Base-by-base conservation (phyloP, 2,113 vertebrate species). In the Craseonycteris thonglongyai region DNA sequence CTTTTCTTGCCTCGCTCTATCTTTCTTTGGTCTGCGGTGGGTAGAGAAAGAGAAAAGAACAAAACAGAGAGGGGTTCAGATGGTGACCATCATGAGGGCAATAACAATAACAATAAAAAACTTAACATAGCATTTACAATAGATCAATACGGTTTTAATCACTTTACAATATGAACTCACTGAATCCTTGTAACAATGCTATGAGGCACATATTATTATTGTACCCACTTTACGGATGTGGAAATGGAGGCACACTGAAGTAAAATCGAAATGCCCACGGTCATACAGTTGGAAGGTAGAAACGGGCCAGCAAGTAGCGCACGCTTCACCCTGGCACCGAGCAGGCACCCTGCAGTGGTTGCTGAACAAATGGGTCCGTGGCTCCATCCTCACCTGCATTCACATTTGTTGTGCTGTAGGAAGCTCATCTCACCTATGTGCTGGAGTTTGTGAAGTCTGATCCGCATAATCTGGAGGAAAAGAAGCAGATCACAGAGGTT, bases 321-420 rank as follows among this genome's bases (percentile, higher is more conserved):
- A 0, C 3, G 38, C 56, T 61, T 4, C 22, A 58, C 58, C 58
- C 63, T 12, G 30, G 38, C 13, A 10, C 2, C 14, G 38, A 63
- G n/a, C 54, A 56, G 42, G 26, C 6, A 14, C 58, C 84, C 22
- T 26, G 18, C 45, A 0, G 74, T 22, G 61, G n/a, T 7, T 22
- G 56, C 58, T 11, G 15, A 22, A 7, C 0, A 0, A 12, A 61
- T 59, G 69, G 81, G 90, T 12, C 40, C 14, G 30, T 26, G 24
- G 76, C 47, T 93, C 63, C 51, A 42, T 65, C 98, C 99, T 99
- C 99, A 99, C 99, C 99, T 99, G 99, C 99, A 99, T 98, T 99
- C 99, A 98, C 99, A 99, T 98, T 98, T 99, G 98, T 97, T 99
- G 98, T 99, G 99, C 98, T 99, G 99, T 98, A 99, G 98, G 98